Base-by-base conservation (phyloP, 1,140 invertebrate genomes). In the Neodiprion virginianus region DNA sequence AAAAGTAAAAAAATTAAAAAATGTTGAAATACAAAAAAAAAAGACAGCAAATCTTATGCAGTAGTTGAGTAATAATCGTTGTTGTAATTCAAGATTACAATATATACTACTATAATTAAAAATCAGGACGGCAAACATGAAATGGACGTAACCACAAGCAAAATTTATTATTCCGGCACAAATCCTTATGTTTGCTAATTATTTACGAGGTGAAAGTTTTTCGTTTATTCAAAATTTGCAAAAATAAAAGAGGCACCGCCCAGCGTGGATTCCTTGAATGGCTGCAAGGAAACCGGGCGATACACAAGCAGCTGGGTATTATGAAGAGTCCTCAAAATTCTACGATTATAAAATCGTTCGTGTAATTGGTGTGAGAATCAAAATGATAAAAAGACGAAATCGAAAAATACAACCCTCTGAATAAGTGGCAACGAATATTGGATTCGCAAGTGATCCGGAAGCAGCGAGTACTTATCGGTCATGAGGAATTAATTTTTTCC, bases 231-330 rank as follows among this genome's bases (percentile, higher is more conserved):
- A 69, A 72, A 48, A 48, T 72, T 72, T 72, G 48, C n/a, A 53
- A 76, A 73, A 69, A 48, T n/a, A 2, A 5, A 80, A 61, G 53
- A 61, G 53, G 84, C 82, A 83, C 82, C 84, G 67, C 87, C 86
- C 80, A 79, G 77, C 82, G 78, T 80, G 83, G 86, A 81, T 87
- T 88, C 83, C 82, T 80, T 88, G 87, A 88, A 88, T 88, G 87
- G 87, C 87, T 88, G 87, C 87, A 88, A 84, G 84, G 83, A 88
- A 88, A 84, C 86, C 82, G 81, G 53, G 80, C 77, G 11, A 73
- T 66, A 5, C 5, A 68, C 71, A 73, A 71, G 81, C 82, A 78
- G 78, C 79, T 77, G 81, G 85, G 86, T 75, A 10, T 28, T 8
- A 85, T 85, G 80, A 87, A 85, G 82, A 76, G 80, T 83, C 84